phyloP scores from a whole-genome alignment of 92 coral and sea anemone species.

The Paramuricea clavata region DNA sequence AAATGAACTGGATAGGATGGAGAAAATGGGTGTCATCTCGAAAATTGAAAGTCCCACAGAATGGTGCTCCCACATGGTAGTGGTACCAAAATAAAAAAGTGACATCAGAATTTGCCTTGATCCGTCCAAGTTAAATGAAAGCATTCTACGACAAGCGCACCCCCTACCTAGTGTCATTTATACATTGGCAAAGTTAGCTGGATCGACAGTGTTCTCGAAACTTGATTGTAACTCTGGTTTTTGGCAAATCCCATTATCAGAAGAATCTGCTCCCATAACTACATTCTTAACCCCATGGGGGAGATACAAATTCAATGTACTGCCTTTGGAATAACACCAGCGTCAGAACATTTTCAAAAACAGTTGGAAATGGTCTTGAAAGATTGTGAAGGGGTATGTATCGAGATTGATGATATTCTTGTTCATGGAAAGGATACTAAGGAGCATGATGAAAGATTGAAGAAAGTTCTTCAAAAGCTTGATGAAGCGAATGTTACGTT shows the following conservation, averaged over 20 bases:
- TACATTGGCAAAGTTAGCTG: conserved; percentile 15
- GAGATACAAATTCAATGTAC: conserved; percentile 6
- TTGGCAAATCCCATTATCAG: conserved; percentile 29
- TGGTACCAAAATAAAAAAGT: conserved; percentile 22
- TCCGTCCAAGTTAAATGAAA: conserved; percentile 29
- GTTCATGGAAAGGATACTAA: conserved; percentile 16
- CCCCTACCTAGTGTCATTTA: conserved; percentile 32
- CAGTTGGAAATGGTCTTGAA: conserved; percentile 28
- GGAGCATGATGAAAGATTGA: conserved; percentile 24
- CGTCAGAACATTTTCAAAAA: conserved; percentile 47
- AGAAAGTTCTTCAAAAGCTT: conserved; percentile 18
- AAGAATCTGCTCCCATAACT: background rate
- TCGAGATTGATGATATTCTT: conserved; percentile 28
- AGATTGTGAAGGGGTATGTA: conserved; percentile 33
- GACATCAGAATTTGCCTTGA: conserved; percentile 37
- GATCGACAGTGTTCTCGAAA: conserved; percentile 32
- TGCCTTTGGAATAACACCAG: conserved; percentile 47
- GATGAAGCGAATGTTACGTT: conserved; percentile 23
- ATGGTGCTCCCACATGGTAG: conserved; percentile 41
- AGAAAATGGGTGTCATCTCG: conserved; percentile 35
- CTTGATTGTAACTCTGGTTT: conserved; percentile 31
- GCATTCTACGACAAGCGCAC: conserved; percentile 9
- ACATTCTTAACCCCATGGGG: conserved; percentile 19
- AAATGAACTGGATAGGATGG: conserved; percentile 18
- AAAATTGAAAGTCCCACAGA: conserved; percentile 11